Base-by-base conservation (phyloP, 1,140 invertebrate genomes). In the Ooceraea biroi region DNA sequence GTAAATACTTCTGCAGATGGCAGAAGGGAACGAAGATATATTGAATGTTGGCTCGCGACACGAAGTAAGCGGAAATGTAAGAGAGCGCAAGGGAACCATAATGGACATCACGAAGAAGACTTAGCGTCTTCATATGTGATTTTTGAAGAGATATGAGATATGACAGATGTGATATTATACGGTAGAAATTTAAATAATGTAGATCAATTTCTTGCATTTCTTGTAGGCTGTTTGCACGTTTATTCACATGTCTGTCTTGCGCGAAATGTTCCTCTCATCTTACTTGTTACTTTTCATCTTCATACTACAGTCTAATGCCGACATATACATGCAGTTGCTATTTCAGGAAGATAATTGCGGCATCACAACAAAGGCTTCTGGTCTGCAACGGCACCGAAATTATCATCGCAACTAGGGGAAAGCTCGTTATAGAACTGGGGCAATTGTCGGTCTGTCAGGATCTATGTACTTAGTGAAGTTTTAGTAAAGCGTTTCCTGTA, bases 391-490 rank as follows among this genome's bases (percentile, higher is more conserved):
- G 76, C 65, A 71, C 36, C 50, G 17, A 80, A 80, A 80, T 80
- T 80, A 80, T 78, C 63, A 78, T 58, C 22, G 65, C 36, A 48
- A 78, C 50, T 80, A 57, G 17, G 7, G n/a, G 63, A 80, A 57
- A 80, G 50, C 76, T 71, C 65, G 76, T 80, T 80, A 80, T 71
- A 58, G 65, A 80, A 80, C 76, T 80, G 25, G 76, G 76, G 36
- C 65, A 80, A 80, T 80, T 71, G 65, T 80, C 52, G 65, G 63
- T 80, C 65, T 80, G 76, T 80, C 76, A 80, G 76, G 71, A 80
- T 80, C 76, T 69, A 57, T 71, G 76, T 71, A 80, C 36, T 48
- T 55, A 58, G 65, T 44, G 41, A 71, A 80, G 76, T 80, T 71
- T 80, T 57, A 80, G 76, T 58, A 71, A 69, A 80, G 76, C 66